A percentile compares a stretch with the other conserved stretches of the same genome.
phyloP scores from a whole-genome alignment of 2,113 vertebrate species.

The Conger conger region DNA sequence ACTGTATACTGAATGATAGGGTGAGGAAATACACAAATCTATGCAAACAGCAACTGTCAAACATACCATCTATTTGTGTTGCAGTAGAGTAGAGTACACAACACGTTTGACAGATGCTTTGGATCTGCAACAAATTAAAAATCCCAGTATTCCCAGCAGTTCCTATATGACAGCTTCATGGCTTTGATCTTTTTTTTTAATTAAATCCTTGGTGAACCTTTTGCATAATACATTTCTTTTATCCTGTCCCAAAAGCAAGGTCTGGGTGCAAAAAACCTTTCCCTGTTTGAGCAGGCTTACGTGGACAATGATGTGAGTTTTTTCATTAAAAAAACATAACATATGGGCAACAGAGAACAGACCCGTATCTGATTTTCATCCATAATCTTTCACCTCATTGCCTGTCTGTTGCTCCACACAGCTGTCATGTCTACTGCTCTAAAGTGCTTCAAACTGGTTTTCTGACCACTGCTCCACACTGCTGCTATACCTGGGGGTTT shows the following conservation, averaged over 20 bases:
- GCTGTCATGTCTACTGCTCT: not conserved
- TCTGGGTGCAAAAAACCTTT: not conserved
- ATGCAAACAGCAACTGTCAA: not conserved
- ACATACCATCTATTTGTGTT: slow-evolving; percentile 7
- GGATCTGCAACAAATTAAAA: not conserved
- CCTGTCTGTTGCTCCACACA: not conserved
- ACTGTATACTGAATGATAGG: not conserved
- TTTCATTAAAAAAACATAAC: not conserved
- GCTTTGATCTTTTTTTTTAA: not conserved
- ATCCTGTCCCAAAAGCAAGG: not conserved
- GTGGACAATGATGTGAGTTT: not conserved
- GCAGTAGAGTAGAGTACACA: not conserved
- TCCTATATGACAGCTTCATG: not conserved
- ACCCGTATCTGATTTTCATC: not conserved
- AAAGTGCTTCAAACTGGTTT: not conserved
- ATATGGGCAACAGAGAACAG: slow-evolving; percentile 4
- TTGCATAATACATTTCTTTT: not conserved
- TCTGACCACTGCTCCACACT: not conserved
- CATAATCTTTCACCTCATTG: not conserved
- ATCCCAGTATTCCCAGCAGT: not conserved
- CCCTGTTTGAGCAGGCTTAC: not conserved
- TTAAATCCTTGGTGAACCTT: not conserved
- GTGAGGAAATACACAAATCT: not conserved
- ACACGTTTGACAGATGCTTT: not conserved
- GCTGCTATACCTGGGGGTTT: too few relatives aligned